A percentile compares a stretch with the other conserved stretches of the same genome.
These are phyloP conservation scores for Cinclus mexicanus DNA, from an alignment of 2,113 vertebrate genomes.

Conservation along the genomic window DNA sequence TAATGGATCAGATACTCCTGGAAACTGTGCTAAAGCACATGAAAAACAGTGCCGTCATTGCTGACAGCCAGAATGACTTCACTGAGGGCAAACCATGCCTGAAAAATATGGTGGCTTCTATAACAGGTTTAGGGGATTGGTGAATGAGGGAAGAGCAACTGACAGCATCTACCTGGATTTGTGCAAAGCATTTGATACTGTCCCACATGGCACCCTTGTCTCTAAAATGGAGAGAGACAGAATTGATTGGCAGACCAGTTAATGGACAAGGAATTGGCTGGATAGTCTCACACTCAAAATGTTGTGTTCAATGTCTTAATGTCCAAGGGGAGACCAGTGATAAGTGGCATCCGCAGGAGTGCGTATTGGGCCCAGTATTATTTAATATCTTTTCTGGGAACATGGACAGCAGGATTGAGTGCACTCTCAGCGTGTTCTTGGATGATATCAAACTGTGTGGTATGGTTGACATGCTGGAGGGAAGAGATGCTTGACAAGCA, in stretches of 20 bases:
- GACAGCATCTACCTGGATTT: too few species aligned
- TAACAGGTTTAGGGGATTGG: background rate
- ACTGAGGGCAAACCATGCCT: background rate
- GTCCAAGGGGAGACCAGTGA: background rate
- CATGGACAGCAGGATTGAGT: too few species aligned
- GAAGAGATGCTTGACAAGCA: background rate
- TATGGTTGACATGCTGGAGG: background rate
- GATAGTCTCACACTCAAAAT: background rate
- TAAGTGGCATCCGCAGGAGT: rapidly evolving
- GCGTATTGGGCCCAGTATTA: background rate
- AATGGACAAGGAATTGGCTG: background rate
- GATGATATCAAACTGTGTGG: background rate
- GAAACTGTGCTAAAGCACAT: background rate
- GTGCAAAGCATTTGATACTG: background rate
- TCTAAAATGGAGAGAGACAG: background rate
- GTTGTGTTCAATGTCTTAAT: background rate
- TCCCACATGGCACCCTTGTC: background rate
- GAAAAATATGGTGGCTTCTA: background rate
- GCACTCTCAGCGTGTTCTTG: background rate
- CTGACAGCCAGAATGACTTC: background rate
- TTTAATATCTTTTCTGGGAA: background rate
- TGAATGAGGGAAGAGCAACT: background rate
- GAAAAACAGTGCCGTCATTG: background rate
- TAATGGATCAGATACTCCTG: background rate
- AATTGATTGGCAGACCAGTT: background rate